These are phyloP conservation scores for Xanthorhoe spadicearia DNA, from an alignment of 2,888 invertebrate genomes.

Conservation along the genomic window DNA sequence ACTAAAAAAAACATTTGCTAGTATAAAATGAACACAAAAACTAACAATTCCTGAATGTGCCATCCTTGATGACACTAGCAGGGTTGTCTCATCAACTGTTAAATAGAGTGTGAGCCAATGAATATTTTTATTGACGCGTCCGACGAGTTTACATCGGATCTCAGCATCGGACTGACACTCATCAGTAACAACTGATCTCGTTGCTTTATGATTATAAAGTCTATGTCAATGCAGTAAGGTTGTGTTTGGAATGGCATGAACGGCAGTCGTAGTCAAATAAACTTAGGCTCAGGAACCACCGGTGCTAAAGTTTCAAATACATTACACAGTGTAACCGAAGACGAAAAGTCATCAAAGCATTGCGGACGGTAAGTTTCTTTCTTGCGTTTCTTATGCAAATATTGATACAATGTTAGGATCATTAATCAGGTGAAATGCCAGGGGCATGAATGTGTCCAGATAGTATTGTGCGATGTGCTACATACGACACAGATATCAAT, in stretches of 20 bases:
- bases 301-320: slow-evolving; percentile 51
- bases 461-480: slow-evolving; percentile 60
- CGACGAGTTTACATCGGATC: slow-evolving; percentile 66
- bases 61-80: slow-evolving; percentile 66
- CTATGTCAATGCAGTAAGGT: slow-evolving; percentile 47
- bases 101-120: slow-evolving; percentile 82
- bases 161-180: slow-evolving; percentile 52
- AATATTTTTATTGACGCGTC: slow-evolving; percentile 83
- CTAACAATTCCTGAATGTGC: slow-evolving; percentile 25
- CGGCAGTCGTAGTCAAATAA: slow-evolving; percentile 34
- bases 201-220: slow-evolving; percentile 49
- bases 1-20: neutral
- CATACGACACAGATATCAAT: slow-evolving; percentile 59
- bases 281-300: slow-evolving; percentile 45
- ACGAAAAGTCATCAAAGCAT: slow-evolving; percentile 70
- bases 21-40: no score
- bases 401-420: slow-evolving; percentile 79
- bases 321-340: slow-evolving; percentile 52
- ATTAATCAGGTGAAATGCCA: slow-evolving; percentile 78
- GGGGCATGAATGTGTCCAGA: slow-evolving; percentile 58
- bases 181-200: slow-evolving; percentile 27
- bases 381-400: slow-evolving; percentile 84
- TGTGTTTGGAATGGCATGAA: slow-evolving; percentile 37
- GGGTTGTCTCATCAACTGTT: slow-evolving; percentile 77
- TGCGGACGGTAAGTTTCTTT: slow-evolving; percentile 75